Base-by-base conservation (phyloP, 1,140 invertebrate genomes). In the Bilobella aurantiaca region DNA sequence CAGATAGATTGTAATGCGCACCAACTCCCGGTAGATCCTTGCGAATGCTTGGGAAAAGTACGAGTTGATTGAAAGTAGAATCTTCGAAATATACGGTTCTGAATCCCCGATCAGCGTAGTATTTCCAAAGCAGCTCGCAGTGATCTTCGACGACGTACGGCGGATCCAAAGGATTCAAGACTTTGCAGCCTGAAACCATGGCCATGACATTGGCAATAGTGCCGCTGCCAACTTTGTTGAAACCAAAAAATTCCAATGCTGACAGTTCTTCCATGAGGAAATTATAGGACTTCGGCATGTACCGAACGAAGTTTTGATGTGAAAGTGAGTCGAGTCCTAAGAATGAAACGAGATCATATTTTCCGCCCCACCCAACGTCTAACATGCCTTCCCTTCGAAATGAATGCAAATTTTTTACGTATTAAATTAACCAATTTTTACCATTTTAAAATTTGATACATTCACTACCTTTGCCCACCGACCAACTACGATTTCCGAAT, bases 251-350 rank as follows among this genome's bases (percentile, higher is more conserved):
- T 63, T 79, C 78, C 25, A 77, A 66, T 8, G 74, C 74, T 8
- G 68, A 64, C 29, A 78, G 64, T 0, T 75, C 49, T n/a, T 76
- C 62, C 1, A 74, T 71, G 0, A 84, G 72, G 60, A 77, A 80
- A 0, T 71, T 27, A 18, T 77, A 69, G 0, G 82, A 82, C 47
- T 74, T 72, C 1, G 77, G 78, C 75, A 85, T 76, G 62, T 82
- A 81, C 1, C 83, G 75, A 8, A 78, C 75, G 62, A 82, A 80
- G 74, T 84, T 83, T 16, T 81, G 73, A 27, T 82, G 74, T 0
- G 83, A 85, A 21, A 83, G 76, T 0, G 82, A 80, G 72, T 85
- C 83, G 0, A 83, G 69, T 1, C 81, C 82, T 16, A 84, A 63
- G 66, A 82, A 75, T 1, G 81, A 64, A 16, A 83, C 21, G 23